phyloP scores from a whole-genome alignment of 2,888 invertebrate genomes.

The Teleogryllus oceanicus region DNA sequence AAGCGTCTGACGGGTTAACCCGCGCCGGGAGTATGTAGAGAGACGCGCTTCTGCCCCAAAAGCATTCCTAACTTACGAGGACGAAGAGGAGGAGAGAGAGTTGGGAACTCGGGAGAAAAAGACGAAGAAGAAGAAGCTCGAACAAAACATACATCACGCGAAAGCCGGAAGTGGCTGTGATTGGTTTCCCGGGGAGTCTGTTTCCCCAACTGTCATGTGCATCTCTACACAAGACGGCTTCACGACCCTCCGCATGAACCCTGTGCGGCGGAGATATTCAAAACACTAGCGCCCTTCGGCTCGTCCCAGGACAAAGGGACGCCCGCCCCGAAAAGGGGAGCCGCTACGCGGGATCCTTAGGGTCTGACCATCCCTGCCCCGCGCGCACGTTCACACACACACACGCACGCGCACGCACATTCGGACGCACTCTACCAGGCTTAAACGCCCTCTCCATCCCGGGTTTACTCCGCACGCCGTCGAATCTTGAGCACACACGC shows the following conservation, averaged over 20 bases:
- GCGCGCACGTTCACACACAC: too few species aligned
- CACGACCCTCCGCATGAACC: neutral
- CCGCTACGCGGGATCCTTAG: neutral
- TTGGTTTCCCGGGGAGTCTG: neutral
- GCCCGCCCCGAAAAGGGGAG: neutral
- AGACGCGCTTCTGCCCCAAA: too few species aligned
- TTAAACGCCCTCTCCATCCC: too few species aligned
- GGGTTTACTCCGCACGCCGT: too few species aligned
- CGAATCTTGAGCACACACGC: neutral
- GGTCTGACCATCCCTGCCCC: neutral
- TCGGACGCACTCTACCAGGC: too few species aligned
- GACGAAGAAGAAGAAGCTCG: neutral
- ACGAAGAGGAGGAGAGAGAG: too few species aligned
- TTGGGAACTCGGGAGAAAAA: neutral
- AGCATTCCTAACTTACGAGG: too few species aligned
- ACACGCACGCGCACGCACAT: too few species aligned
- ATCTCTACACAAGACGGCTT: neutral
- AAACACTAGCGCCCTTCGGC: neutral
- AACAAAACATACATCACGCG: conserved; percentile 18
- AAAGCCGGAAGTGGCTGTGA: conserved; percentile 7
- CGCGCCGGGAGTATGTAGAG: too few species aligned
- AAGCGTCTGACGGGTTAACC: too few species aligned
- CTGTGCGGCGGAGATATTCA: neutral
- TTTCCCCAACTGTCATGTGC: neutral
- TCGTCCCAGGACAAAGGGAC: too few species aligned